These are phyloP conservation scores for Aphis craccivora DNA, from an alignment of 1,140 invertebrate genomes.

Conservation along the genomic window DNA sequence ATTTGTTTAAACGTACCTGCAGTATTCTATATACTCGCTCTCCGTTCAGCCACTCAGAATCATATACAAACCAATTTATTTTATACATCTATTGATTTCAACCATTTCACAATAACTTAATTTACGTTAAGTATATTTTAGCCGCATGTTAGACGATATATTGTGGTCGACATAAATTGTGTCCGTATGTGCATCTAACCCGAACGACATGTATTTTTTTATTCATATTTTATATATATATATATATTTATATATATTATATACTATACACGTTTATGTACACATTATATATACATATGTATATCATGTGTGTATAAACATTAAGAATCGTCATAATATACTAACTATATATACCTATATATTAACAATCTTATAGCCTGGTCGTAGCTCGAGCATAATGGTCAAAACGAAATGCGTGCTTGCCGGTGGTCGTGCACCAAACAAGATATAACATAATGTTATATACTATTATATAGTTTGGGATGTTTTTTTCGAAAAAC, in stretches of 20 bases:
- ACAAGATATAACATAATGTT: slow-evolving; percentile 36
- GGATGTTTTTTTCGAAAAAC: slow-evolving; percentile 55
- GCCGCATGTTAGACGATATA: slow-evolving; percentile 33
- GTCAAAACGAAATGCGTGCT: slow-evolving; percentile 40
- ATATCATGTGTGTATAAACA: background rate
- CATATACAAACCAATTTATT: background rate
- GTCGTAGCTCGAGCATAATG: slow-evolving; percentile 57
- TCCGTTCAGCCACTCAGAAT: background rate
- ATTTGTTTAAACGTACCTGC: background rate
- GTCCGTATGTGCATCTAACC: slow-evolving; percentile 35
- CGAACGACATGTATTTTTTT: slow-evolving; percentile 1
- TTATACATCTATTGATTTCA: background rate
- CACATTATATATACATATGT: background rate
- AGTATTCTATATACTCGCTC: background rate
- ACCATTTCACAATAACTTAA: background rate
- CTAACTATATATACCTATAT: background rate
- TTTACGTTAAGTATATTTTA: slow-evolving; percentile 9
- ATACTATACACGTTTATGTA: background rate
- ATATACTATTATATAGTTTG: slow-evolving; percentile 47
- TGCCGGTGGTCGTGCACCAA: slow-evolving; percentile 53
- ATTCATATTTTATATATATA: background rate
- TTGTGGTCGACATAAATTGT: slow-evolving; percentile 23
- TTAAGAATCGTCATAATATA: background rate
- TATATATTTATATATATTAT: background rate
- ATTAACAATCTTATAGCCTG: slow-evolving; percentile 58